Evolutionary conservation across 2,888 invertebrate genomes (phyloP).

Genomic region (Ferrisia virgata): DNA sequence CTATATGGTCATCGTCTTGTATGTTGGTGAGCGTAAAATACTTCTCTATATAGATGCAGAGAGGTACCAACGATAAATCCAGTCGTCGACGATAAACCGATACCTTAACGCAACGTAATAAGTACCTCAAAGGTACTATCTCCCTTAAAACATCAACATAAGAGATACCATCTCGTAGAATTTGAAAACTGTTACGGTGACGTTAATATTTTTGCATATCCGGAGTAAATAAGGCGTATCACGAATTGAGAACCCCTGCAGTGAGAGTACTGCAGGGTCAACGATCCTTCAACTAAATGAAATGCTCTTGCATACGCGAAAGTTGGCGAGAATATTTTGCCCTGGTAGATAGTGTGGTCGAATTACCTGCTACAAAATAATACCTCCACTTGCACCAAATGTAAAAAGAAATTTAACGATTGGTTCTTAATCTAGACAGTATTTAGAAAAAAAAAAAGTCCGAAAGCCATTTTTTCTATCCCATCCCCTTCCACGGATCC

Average conservation of each 20-base stretch:
- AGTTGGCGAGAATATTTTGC: neutral
- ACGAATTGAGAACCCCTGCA: neutral
- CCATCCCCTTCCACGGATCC: too few species aligned
- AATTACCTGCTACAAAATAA: too few species aligned
- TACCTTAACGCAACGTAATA: neutral
- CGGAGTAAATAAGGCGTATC: neutral
- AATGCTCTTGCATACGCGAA: neutral
- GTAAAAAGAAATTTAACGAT: too few species aligned
- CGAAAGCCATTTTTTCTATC: too few species aligned
- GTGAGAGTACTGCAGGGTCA: neutral
- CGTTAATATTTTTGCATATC: constrained; percentile 1
- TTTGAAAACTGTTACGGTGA: neutral
- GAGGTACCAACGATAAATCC: neutral
- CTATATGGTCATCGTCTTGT: neutral
- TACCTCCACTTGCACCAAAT: too few species aligned
- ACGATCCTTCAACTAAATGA: neutral
- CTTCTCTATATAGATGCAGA: too few species aligned
- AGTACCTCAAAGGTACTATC: neutral
- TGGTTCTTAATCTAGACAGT: too few species aligned
- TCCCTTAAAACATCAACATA: neutral
- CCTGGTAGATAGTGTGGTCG: too few species aligned
- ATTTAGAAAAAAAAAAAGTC: too few species aligned
- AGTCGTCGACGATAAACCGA: neutral
- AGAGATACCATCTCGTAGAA: neutral
- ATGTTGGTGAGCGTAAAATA: neutral